Conservation (phyloP, 53 echinoderm and acorn worm species). For the Crossaster papposus region DNA sequence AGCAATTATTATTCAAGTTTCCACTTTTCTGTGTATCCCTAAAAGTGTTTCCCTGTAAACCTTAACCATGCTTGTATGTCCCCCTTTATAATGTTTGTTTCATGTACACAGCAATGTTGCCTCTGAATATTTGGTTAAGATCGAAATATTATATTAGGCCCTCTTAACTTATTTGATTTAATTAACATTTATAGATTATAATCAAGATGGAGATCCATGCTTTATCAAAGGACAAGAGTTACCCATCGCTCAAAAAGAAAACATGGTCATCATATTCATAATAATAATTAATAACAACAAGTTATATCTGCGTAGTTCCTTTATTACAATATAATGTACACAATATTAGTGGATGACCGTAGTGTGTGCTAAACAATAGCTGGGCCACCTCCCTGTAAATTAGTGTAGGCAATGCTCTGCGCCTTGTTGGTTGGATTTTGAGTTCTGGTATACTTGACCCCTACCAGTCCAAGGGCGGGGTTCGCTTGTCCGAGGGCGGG, state of each 20-base stretch:
- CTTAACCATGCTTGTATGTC: too few species aligned
- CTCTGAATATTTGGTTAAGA: too few species aligned
- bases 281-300: background rate
- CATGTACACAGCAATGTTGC: too few species aligned
- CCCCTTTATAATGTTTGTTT: too few species aligned
- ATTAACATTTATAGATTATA: too few species aligned
- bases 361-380: constrained; percentile 41
- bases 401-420: constrained; percentile 45
- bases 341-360: background rate
- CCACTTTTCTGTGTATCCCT: too few species aligned
- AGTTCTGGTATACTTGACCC: constrained; percentile 50
- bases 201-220: too few species aligned
- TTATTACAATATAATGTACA: background rate
- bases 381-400: constrained; percentile 27
- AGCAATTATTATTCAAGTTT: too few species aligned
- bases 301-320: constrained; percentile 19
- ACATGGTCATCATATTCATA: background rate
- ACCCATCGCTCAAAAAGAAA: background rate
- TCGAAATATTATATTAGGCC: too few species aligned
- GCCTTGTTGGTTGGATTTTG: constrained; percentile 36
- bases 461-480: constrained; percentile 33
- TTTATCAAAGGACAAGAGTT: too few species aligned
- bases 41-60: too few species aligned
- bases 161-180: too few species aligned
- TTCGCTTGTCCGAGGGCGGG: constrained; percentile 11